Percentiles rank a stretch among this genome's conserved stretches.
Conservation (phyloP, 2,113 vertebrate genomes). For the Sigmodon hispidus region DNA sequence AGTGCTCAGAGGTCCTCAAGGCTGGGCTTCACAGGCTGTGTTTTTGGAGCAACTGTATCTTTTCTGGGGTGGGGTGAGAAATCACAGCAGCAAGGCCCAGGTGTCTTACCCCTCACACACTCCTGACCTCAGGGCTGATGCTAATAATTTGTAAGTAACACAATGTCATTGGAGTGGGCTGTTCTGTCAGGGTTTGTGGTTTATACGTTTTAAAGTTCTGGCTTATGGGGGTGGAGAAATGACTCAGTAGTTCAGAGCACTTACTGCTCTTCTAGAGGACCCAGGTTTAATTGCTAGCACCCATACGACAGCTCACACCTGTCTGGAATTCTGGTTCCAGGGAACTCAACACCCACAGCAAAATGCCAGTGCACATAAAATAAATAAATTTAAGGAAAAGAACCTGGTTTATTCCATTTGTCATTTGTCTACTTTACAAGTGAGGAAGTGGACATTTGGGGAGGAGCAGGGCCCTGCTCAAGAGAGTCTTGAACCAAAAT, state of each 20-base stretch:
- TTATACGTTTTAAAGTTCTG: background rate
- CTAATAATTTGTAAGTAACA: background rate
- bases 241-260: too few relatives aligned
- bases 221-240: background rate
- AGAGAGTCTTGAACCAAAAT: background rate
- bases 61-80: background rate
- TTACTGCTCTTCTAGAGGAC: too few relatives aligned
- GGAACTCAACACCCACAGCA: too few relatives aligned
- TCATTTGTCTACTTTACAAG: background rate
- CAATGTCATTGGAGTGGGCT: background rate
- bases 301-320: too few relatives aligned
- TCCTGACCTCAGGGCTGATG: too few relatives aligned
- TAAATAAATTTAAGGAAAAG: too few relatives aligned
- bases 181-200: background rate
- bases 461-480: background rate
- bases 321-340: too few relatives aligned
- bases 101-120: background rate
- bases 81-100: background rate
- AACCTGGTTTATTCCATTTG: background rate
- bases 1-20: background rate
- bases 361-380: too few relatives aligned
- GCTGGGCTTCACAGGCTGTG: background rate
- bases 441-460: slow-evolving; percentile 10
- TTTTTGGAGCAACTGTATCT: too few relatives aligned
- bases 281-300: too few relatives aligned